Conservation (phyloP, 2,113 vertebrate species). For the Dasyornis broadbenti region DNA sequence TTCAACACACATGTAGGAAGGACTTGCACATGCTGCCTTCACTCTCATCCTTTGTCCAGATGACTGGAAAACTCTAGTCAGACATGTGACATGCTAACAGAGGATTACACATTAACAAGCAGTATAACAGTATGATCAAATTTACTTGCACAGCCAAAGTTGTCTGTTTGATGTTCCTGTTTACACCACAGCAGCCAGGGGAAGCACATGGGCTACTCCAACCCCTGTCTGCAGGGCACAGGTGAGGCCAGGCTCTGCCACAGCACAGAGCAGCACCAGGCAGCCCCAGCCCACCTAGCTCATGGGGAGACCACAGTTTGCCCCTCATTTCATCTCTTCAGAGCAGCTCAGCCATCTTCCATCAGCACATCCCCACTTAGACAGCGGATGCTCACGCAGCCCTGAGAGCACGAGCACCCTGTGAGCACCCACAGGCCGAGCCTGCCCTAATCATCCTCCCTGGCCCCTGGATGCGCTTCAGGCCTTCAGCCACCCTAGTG, state of each 20-base stretch:
- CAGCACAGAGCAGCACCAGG: rapidly evolving
- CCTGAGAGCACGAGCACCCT: rapidly evolving
- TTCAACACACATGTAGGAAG: rapidly evolving
- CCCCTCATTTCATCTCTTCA: too few species aligned
- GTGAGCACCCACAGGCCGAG: rapidly evolving
- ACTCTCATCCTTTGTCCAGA: rapidly evolving
- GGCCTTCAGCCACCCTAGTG: rapidly evolving
- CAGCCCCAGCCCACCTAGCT: not conserved
- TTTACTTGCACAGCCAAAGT: not conserved
- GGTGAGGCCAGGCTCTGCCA: not conserved
- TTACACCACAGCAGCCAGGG: rapidly evolving
- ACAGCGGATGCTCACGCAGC: rapidly evolving
- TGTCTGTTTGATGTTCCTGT: not conserved
- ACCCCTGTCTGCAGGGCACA: rapidly evolving
- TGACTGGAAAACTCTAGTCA: not conserved
- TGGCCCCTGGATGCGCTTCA: rapidly evolving
- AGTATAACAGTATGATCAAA: too few species aligned
- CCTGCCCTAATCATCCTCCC: rapidly evolving
- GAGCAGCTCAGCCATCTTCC: rapidly evolving
- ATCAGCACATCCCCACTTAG: rapidly evolving
- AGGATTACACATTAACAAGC: not conserved
- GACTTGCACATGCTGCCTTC: not conserved
- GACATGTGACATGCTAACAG: not conserved
- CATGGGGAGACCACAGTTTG: rapidly evolving
- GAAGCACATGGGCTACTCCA: not conserved